Evolutionary conservation across 2,797 vertebrate species (phyloP).

Genomic region (Tangara arthus): DNA sequence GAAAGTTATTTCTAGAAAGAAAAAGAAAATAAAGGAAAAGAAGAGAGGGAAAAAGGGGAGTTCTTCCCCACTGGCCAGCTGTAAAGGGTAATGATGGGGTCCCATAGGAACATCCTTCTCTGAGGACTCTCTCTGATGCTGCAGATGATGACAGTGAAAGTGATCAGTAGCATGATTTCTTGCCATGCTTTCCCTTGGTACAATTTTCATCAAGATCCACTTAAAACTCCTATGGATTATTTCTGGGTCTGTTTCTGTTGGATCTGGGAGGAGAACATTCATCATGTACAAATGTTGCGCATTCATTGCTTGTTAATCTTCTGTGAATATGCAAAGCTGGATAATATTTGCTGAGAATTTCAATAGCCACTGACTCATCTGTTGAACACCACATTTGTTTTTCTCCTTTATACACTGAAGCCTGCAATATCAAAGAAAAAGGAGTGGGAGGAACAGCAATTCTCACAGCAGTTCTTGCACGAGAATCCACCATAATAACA

Average conservation of each 20-base stretch:
- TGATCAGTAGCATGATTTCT: neutral
- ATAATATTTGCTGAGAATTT: neutral
- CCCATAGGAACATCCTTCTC: neutral
- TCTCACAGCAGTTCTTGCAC: neutral
- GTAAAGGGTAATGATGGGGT: neutral
- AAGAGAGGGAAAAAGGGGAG: neutral
- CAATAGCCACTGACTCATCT: neutral
- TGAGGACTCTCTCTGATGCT: neutral
- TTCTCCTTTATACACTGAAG: neutral
- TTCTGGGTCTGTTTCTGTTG: neutral
- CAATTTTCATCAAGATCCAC: neutral
- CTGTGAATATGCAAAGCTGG: neutral
- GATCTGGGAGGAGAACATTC: neutral
- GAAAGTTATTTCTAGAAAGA: neutral
- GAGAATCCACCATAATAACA: neutral
- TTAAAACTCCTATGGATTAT: neutral
- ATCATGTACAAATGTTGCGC: neutral
- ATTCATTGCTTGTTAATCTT: neutral
- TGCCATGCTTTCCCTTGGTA: neutral
- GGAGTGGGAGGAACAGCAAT: neutral
- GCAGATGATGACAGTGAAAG: neutral
- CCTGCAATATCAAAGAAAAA: neutral
- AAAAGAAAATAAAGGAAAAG: neutral
- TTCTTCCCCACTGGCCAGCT: neutral
- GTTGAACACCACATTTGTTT: neutral